A percentile compares a stretch with the other conserved stretches of the same genome.
Evolutionary conservation across 2,113 vertebrate species (phyloP).

Genomic region (Hypomesus transpacificus): DNA sequence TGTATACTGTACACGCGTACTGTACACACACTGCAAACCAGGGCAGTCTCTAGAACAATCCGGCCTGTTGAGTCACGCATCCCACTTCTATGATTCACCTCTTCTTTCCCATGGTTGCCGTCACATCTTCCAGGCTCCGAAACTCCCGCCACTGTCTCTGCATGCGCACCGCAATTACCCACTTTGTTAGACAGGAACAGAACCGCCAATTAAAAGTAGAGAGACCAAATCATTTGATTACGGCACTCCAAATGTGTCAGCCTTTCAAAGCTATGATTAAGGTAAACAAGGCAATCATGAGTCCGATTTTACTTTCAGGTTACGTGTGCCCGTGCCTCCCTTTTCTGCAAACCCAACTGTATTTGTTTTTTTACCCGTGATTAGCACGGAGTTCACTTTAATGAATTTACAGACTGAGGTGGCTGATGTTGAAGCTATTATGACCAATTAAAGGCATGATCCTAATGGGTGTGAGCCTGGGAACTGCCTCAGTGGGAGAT

Average conservation of each 20-base stretch:
- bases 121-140: slow-evolving; percentile 36
- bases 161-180: slow-evolving; percentile 40
- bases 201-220: slow-evolving; percentile 35
- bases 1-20: not conserved
- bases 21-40: not conserved
- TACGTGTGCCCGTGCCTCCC: slow-evolving; percentile 17
- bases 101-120: slow-evolving; percentile 30
- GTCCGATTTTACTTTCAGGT: slow-evolving; percentile 24
- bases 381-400: slow-evolving; percentile 11
- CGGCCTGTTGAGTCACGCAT: not conserved
- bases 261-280: slow-evolving; percentile 36
- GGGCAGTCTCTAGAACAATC: not conserved
- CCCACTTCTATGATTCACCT: slow-evolving; percentile 5
- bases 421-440: slow-evolving; percentile 25
- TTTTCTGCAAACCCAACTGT: slow-evolving; percentile 28
- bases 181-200: slow-evolving; percentile 29
- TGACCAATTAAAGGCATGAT: slow-evolving; percentile 37
- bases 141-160: slow-evolving; percentile 23
- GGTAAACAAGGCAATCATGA: slow-evolving; percentile 18
- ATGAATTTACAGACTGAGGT: slow-evolving; percentile 18
- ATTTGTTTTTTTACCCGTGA: slow-evolving; percentile 16
- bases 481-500: slow-evolving; percentile 42
- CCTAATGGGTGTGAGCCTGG: slow-evolving; percentile 32
- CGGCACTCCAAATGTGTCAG: slow-evolving; percentile 30
- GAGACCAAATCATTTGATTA: slow-evolving; percentile 34